Percentiles rank a stretch among this genome's conserved stretches.
Conservation (phyloP, 2,797 vertebrate genomes). For the Buphagus erythrorhynchus region DNA sequence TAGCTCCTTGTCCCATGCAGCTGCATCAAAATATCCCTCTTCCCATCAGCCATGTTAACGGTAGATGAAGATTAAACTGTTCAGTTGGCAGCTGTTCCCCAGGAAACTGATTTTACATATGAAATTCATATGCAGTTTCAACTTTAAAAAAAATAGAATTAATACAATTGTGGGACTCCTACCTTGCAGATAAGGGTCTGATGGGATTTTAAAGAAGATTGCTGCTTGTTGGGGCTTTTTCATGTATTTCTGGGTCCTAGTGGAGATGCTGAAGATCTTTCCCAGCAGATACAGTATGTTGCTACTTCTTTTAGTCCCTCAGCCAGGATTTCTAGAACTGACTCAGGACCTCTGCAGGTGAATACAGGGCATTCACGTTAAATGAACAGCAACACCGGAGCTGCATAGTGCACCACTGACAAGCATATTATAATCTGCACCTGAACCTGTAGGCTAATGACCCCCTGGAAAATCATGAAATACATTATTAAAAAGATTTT, state of each 20-base stretch:
- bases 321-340: not conserved
- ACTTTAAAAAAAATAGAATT: not conserved
- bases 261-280: not conserved
- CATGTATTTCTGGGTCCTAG: not conserved
- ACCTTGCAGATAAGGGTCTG: not conserved
- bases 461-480: not conserved
- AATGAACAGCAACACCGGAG: not conserved
- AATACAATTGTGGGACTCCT: rapidly evolving
- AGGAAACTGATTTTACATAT: not conserved
- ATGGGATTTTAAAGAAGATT: not conserved
- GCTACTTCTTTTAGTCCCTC: not conserved
- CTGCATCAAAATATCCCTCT: not conserved
- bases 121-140: not conserved
- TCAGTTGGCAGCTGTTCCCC: not conserved
- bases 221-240: not conserved
- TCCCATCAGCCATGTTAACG: not conserved
- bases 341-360: not conserved
- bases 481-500: not conserved
- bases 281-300: not conserved
- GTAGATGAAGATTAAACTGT: not conserved
- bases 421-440: not conserved
- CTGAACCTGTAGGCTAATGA: not conserved
- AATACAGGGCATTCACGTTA: not conserved
- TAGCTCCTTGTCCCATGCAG: not conserved
- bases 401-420: not conserved